phyloP scores from a whole-genome alignment of 2,113 vertebrate genomes.

The Pteruthius melanotis region DNA sequence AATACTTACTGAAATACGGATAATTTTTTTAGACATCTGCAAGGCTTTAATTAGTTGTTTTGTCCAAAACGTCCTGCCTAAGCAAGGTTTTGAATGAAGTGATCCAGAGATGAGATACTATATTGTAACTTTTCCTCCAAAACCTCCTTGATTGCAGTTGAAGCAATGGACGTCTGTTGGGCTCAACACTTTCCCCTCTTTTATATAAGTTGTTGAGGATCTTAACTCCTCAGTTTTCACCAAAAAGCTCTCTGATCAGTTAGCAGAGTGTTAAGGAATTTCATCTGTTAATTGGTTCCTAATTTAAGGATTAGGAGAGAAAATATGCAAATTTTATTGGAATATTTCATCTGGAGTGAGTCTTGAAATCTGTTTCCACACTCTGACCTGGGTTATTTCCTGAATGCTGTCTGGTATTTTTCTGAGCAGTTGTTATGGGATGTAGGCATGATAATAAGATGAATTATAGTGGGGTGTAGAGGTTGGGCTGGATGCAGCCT shows the following conservation, averaged over 20 bases:
- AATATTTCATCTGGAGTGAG: background rate
- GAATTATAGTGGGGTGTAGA: background rate
- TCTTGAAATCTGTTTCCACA: background rate
- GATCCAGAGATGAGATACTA: background rate
- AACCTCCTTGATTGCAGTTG: background rate
- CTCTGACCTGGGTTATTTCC: background rate
- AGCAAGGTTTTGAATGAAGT: background rate
- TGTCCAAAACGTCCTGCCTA: background rate
- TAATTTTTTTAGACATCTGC: background rate
- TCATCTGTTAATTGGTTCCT: background rate
- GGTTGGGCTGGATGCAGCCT: background rate
- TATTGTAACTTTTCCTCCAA: background rate
- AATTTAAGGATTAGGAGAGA: background rate
- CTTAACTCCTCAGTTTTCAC: background rate
- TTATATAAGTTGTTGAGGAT: background rate
- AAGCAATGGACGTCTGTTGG: background rate
- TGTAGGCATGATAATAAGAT: background rate
- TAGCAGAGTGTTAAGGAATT: background rate
- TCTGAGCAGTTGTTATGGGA: background rate
- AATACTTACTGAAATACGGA: background rate
- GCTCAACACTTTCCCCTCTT: background rate
- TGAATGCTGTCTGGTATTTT: background rate
- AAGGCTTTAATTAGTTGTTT: background rate
- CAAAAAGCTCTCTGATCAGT: background rate
- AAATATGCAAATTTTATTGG: background rate